Evolutionary conservation across 2,888 invertebrate genomes (phyloP), one percentile per base, ranked within the genome.

Genomic region (Cosmopolites sordidus): DNA sequence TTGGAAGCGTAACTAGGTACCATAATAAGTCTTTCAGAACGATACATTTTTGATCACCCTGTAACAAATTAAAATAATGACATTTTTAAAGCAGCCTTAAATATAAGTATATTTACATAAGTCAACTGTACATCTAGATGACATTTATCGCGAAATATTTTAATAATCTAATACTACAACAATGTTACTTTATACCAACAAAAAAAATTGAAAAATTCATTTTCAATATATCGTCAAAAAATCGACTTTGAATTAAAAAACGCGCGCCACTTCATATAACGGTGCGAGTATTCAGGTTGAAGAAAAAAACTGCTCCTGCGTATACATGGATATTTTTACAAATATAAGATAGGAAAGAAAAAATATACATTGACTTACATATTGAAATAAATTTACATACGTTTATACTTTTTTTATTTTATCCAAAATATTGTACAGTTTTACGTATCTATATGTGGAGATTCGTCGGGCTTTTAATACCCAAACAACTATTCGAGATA

Each of bases 401-500:
- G 64, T 8, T 22, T 22, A 33, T 33, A n/a, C 11, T 33, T 33
- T 4, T 33, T 60, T 63, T 17, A 17, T 50, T 55, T 49, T 56
- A 58, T 60, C 55, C 63, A 65, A 68, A 68, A 71, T 73, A 74
- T 74, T 74, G 74, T 74, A 74, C 74, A 73, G 69, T 68, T 68
- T 74, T 74, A 74, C 74, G 74, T 74, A 74, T 74, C 69, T 74
- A 69, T 68, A 67, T 68, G 65, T 64, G 64, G 60, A 16, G 40
- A 57, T 33, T 11, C n/a, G 22, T 8, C 8, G 62, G 66, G 64
- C 66, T 58, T 60, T 58, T 54, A 41, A 51, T 39, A 48, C 61
- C 60, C 61, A 56, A 62, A 62, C 60, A 66, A 63, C 63, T 66
- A 63, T 65, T 65, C 62, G 60, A 66, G 60, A 63, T 33, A 33